Conservation (phyloP, 2,888 invertebrate species). For the Calameuta filiformis region DNA sequence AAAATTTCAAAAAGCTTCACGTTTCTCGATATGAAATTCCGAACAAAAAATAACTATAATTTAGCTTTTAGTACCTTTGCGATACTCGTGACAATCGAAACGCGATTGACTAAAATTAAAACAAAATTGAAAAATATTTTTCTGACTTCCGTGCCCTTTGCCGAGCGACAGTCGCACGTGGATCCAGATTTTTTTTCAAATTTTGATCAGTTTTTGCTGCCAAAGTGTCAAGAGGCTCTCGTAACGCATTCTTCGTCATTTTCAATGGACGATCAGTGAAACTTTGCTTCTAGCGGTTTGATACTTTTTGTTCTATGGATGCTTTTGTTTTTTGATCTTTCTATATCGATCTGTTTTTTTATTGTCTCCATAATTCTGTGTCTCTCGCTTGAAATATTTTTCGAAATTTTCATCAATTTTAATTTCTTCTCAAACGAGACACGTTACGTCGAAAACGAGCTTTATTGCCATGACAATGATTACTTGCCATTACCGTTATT, state of each 20-base stretch:
- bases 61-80: slow-evolving; percentile 26
- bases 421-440: slow-evolving; percentile 31
- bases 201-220: too few species aligned
- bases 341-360: neutral
- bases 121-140: too few species aligned
- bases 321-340: slow-evolving; percentile 2
- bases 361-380: neutral
- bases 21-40: too few species aligned
- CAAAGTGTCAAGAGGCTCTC: too few species aligned
- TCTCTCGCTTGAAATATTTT: neutral
- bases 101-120: too few species aligned
- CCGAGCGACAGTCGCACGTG: too few species aligned
- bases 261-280: too few species aligned
- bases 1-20: too few species aligned
- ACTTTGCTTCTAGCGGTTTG: neutral
- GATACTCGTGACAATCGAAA: slow-evolving; percentile 8
- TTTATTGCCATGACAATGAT: neutral
- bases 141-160: too few species aligned
- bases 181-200: too few species aligned
- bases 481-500: neutral
- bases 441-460: too few species aligned
- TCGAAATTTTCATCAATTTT: slow-evolving; percentile 36
- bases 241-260: too few species aligned
- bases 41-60: slow-evolving; percentile 21
- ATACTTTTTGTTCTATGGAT: neutral